Evolutionary conservation across 2,888 invertebrate genomes (phyloP), one percentile per base, ranked within the genome.

Genomic region (Caradrina kadenii): DNA sequence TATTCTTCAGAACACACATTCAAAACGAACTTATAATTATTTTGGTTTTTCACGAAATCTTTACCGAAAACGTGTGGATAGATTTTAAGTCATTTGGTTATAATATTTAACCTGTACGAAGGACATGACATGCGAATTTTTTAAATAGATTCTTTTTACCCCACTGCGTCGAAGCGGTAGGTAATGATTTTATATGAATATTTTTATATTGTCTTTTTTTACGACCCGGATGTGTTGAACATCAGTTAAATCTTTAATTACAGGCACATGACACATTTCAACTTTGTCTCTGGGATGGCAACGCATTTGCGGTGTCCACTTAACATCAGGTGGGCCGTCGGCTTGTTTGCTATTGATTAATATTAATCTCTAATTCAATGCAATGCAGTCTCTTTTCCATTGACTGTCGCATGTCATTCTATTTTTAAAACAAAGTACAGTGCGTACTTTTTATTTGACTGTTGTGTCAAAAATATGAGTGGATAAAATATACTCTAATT

Each of bases 61-160:
- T 3, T 19, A 1, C 22, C 0, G 11, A 10, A 49, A 42, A 35
- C 19, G 15, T 63, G 49, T 71, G 64, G 49, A 5, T 50, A 35
- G 55, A 45, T 19, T 1, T 1, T 19, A 68, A 26, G 52, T 52
- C 17, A 35, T 52, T 19, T 49, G 7, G 17, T 15, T 45, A 1
- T 55, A 31, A 54, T 22, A 53, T 42, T 26, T 48, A 65, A 42
- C 22, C 2, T 21, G 42, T 42, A 35, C 13, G 0, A 45, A 35
- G n/a, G 42, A 74, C 35, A 19, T 67, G 72, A 75, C 75, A 72
- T 72, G 72, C 67, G 75, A n/a, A 45, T 67, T 66, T 58, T 56
- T 45, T 15, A 17, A 42, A 7, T 19, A 8, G 45, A 15, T 31
- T 49, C 10, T 26, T 35, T 64, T 55, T 31, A 22, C 45, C 17